These are phyloP conservation scores for Deroptyus accipitrinus DNA, from an alignment of 2,113 vertebrate genomes.

Conservation along the genomic window DNA sequence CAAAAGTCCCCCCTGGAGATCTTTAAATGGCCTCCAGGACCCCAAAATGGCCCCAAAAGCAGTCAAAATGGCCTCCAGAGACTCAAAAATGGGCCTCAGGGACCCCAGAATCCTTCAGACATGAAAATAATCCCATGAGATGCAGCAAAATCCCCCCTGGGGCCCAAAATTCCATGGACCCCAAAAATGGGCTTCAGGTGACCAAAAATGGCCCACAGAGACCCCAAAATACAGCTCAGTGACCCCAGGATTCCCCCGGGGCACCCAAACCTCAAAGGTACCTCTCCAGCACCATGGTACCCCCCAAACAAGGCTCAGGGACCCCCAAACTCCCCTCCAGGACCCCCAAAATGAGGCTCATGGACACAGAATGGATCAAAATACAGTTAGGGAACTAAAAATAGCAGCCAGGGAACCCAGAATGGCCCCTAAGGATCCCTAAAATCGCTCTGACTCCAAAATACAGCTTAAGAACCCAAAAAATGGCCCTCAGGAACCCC, in stretches of 20 bases:
- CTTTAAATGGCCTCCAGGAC: neutral
- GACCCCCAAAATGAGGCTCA: neutral
- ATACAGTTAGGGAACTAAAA: neutral
- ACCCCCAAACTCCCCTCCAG: neutral
- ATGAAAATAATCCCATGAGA: neutral
- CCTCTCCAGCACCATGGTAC: neutral
- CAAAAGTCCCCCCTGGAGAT: neutral
- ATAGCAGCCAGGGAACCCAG: neutral
- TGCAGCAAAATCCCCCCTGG: neutral
- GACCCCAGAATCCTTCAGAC: neutral
- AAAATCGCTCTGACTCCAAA: neutral
- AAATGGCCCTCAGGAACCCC: neutral
- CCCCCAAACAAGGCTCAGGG: neutral
- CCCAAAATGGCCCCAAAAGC: neutral
- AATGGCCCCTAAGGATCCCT: neutral
- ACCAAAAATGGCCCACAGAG: neutral
- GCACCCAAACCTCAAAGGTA: neutral
- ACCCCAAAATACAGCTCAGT: neutral
- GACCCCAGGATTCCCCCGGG: neutral
- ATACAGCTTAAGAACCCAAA: neutral
- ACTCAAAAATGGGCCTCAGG: neutral
- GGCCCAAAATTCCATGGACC: neutral
- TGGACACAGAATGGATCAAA: neutral
- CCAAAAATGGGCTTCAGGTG: neutral
- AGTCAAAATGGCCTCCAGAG: neutral